Base-by-base conservation (phyloP, 2,888 invertebrate genomes). In the Phymatocera aterrima region DNA sequence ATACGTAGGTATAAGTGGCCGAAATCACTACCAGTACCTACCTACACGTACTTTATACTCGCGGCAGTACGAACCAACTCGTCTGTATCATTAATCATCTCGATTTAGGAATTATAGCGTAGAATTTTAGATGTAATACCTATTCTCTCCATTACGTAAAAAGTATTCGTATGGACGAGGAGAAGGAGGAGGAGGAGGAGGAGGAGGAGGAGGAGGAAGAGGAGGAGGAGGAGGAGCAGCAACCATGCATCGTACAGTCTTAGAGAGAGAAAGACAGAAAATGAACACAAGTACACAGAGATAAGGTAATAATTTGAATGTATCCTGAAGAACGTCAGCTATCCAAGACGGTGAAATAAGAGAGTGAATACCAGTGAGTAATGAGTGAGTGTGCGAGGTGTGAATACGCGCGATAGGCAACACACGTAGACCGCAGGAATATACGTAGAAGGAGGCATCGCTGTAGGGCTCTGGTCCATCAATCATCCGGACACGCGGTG, bases 401-500 rank as follows among this genome's bases (percentile, higher is more conserved):
- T 68, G 68, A 68, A 68, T 68, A 72, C 51, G 18, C 51, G 18
- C n/a, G 48, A 18, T 28, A 31, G 21, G 70, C 24, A n/a, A 51
- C 31, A 34, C 51, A 28, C 34, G 18, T n/a, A 72, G 10, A 8
- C 15, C 15, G 57, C 21, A 57, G 51, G 18, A 21, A 21, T 51
- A 51, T 51, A 51, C 21, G 18, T 57, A 57, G 57, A 57, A 51
- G 12, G n/a, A 31, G 8, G 75, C 24, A 34, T 57, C 57, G 75
- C 75, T 75, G 54, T 51, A 60, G 57, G 75, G 57, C 43, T 75
- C n/a, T 60, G 57, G 54, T 75, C 57, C 75, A 75, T 75, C 75
- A 75, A 75, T 75, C 75, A 75, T 43, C 40, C 28, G 75, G 75
- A 37, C 75, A 75, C 75, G 57, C 57, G 60, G 75, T 28, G 75